Evolutionary conservation across 1,140 invertebrate genomes (phyloP).

Genomic region (Stegodyphus mimosarum): DNA sequence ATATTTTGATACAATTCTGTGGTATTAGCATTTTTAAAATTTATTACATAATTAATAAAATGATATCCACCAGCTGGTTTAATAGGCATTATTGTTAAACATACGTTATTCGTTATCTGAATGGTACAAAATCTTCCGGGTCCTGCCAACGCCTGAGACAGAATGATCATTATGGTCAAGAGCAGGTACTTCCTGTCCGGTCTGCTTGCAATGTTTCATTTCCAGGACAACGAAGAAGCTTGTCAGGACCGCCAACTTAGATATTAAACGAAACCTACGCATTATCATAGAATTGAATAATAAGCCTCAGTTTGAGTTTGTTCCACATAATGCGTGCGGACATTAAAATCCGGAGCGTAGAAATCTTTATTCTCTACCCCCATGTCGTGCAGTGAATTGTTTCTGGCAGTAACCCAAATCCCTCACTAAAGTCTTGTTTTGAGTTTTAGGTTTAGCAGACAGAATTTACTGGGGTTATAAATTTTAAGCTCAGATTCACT

Average conservation of each 20-base stretch:
- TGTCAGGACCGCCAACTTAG: neutral
- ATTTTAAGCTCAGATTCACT: slow-evolving; percentile 5
- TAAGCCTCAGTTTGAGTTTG: slow-evolving; percentile 2
- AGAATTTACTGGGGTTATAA: slow-evolving; percentile 24
- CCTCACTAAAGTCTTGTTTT: slow-evolving; percentile 11
- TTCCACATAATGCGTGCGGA: neutral
- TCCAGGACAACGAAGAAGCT: neutral
- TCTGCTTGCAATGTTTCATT: slow-evolving; percentile 10
- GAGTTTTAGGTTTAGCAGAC: slow-evolving; percentile 10
- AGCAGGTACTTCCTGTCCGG: neutral
- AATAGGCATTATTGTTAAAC: neutral
- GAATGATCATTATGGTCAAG: neutral
- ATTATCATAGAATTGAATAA: slow-evolving; percentile 44
- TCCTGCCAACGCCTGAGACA: neutral
- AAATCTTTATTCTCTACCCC: slow-evolving; percentile 25
- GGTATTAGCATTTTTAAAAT: too few relatives aligned
- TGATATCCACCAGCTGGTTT: too few relatives aligned
- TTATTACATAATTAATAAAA: too few relatives aligned
- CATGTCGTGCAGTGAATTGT: slow-evolving; percentile 11
- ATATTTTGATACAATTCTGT: too few relatives aligned
- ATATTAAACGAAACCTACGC: slow-evolving; percentile 22
- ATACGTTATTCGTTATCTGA: neutral
- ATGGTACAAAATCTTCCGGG: too few relatives aligned
- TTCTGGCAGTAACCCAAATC: slow-evolving; percentile 8
- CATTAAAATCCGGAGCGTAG: slow-evolving; percentile 28